Percentiles rank a stretch among this genome's conserved stretches.
These are phyloP conservation scores for Anarhynchus alexandrinus DNA, from an alignment of 2,113 vertebrate genomes.

Conservation along the genomic window DNA sequence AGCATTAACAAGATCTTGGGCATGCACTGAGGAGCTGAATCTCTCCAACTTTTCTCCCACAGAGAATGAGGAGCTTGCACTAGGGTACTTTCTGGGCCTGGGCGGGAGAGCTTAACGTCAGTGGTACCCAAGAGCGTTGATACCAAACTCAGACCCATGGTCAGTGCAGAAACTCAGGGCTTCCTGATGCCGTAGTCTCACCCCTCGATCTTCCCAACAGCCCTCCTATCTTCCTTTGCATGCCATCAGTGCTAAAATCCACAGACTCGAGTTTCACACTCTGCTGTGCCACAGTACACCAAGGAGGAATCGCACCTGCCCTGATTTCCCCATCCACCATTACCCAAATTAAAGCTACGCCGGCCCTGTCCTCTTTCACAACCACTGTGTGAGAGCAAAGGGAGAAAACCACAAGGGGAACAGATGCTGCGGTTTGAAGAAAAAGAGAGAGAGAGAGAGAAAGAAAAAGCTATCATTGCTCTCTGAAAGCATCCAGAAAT, in stretches of 20 bases:
- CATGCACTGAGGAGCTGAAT: neutral
- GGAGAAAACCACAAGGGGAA: slow-evolving; percentile 36
- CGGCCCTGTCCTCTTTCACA: slow-evolving; percentile 38
- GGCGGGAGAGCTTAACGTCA: neutral
- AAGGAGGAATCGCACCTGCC: slow-evolving; percentile 1
- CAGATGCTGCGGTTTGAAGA: slow-evolving; percentile 51
- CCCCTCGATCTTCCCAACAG: neutral
- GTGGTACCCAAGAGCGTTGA: neutral
- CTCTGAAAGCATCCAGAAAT: slow-evolving; percentile 55
- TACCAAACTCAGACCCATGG: neutral
- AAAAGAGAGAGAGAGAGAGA: neutral
- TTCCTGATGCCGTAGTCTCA: neutral
- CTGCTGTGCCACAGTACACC: neutral
- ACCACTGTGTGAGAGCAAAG: slow-evolving; percentile 21
- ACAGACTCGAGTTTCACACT: fast-evolving
- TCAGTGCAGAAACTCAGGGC: neutral
- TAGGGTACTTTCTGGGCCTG: neutral
- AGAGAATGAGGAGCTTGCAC: neutral
- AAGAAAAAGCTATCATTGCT: slow-evolving; percentile 26
- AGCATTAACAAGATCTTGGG: neutral
- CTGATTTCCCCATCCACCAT: slow-evolving; percentile 44
- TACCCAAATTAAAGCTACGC: slow-evolving; percentile 35
- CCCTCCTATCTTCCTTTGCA: neutral
- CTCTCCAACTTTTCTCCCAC: neutral
- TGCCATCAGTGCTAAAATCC: neutral